Conservation (phyloP, 2,797 vertebrate genomes). For the Hirundo rustica region DNA sequence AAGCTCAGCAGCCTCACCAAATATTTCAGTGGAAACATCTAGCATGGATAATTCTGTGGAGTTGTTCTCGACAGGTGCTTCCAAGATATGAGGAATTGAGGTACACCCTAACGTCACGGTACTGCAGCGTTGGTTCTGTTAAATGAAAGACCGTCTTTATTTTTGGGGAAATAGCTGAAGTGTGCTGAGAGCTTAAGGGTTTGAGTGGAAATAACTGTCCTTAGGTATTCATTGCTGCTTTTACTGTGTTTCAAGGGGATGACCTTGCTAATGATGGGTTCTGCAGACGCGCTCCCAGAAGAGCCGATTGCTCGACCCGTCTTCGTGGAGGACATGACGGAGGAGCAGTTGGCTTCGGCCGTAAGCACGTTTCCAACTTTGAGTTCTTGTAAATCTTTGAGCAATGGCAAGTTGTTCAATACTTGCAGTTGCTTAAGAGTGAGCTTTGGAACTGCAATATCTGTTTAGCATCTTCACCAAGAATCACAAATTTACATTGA, state of each 20-base stretch:
- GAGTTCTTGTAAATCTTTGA: background rate
- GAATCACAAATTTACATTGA: accelerated
- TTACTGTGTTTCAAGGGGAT: slow-evolving; percentile 83
- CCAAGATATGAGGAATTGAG: background rate
- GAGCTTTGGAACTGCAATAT: background rate
- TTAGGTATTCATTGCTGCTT: background rate
- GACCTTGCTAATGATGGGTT: slow-evolving; percentile 99
- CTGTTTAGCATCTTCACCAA: background rate
- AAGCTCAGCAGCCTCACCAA: background rate
- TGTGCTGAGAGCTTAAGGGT: background rate
- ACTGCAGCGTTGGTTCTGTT: background rate
- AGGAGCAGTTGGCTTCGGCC: slow-evolving; percentile 97
- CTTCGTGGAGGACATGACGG: slow-evolving; percentile 99
- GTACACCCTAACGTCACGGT: background rate
- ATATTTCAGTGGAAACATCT: background rate
- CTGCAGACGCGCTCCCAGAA: slow-evolving; percentile 93
- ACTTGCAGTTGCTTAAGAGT: background rate
- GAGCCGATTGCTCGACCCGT: slow-evolving; percentile 91
- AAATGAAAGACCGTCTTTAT: background rate
- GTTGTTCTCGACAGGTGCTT: background rate
- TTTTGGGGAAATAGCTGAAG: background rate
- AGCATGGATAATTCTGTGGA: background rate
- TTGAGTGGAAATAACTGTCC: background rate
- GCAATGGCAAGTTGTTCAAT: background rate
- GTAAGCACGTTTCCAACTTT: slow-evolving; percentile 75